Evolutionary conservation across 1,140 invertebrate genomes (phyloP).

Genomic region (Carposina sasakii): DNA sequence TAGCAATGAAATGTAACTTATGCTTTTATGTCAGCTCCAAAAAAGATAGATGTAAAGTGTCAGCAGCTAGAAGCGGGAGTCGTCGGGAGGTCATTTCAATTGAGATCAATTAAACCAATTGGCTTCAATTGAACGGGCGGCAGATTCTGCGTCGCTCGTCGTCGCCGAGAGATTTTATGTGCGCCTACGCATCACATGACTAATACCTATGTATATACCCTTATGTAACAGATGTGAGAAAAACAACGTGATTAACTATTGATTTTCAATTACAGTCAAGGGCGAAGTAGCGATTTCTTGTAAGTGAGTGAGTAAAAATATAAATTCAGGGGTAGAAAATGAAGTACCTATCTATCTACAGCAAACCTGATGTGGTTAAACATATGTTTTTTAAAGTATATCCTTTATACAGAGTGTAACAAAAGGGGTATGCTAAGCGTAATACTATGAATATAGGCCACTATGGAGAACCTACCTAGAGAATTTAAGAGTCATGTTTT

Average conservation of each 20-base stretch:
- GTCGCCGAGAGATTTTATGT: conserved; percentile 67
- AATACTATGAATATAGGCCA: too few species aligned
- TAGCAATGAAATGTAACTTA: conserved; percentile 53
- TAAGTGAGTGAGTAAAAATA: not conserved
- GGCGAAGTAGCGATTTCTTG: not conserved
- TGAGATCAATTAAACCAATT: conserved; percentile 70
- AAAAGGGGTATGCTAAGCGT: too few species aligned
- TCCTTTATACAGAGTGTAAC: too few species aligned
- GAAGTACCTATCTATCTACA: too few species aligned
- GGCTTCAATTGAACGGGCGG: conserved; percentile 65
- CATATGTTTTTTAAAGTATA: too few species aligned
- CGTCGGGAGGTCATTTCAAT: conserved; percentile 69
- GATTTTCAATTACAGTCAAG: too few species aligned
- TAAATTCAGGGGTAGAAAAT: not conserved
- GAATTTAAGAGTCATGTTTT: too few species aligned
- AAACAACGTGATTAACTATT: not conserved
- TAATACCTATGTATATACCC: conserved; percentile 23
- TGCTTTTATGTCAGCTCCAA: conserved; percentile 64
- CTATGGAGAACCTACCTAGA: too few species aligned
- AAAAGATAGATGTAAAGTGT: conserved; percentile 71
- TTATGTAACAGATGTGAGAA: not conserved
- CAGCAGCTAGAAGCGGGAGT: conserved; percentile 65
- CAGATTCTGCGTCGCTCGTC: conserved; percentile 60
- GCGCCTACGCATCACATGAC: conserved; percentile 66
- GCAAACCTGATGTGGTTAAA: too few species aligned